Evolutionary conservation across 2,113 vertebrate genomes (phyloP), one percentile per base, ranked within the genome.

Genomic region (Gadus chalcogrammus): DNA sequence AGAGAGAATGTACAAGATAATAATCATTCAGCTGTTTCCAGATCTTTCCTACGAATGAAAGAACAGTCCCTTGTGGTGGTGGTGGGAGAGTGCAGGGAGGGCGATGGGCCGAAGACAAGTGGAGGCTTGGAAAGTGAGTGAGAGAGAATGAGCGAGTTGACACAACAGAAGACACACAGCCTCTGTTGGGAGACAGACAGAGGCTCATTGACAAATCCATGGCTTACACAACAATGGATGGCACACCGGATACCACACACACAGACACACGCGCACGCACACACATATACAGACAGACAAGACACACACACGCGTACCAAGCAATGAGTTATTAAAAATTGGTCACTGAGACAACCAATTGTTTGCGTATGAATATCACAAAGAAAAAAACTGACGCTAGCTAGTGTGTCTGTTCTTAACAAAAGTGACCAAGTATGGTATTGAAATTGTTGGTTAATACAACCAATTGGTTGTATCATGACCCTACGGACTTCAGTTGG

Each of bases 121-220:
- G 55, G 52, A 38, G 22, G 27, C 67, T 70, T 52, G 52, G 61
- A 75, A 75, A 71, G 72, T 77, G 78, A 82, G 17, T 12, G 67
- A 16, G 72, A 71, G 71, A 79, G 78, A 81, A 73, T 79, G 77
- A 76, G 76, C 85, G 81, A 86, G 85, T 84, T 79, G 71, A 79
- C 27, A 27, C 71, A 28, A 76, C 59, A 68, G 72, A 1, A 77
- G 78, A 88, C 83, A 86, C 81, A 81, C 28, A 42, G 53, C 75
- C 83, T 80, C 81, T 87, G 81, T 87, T 81, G 86, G 84, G 42
- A 90, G 83, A 78, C 66, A 83, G 74, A 90, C 86, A 90, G 84
- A 87, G 81, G 82, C 77, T 89, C 86, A 88, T 87, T 88, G 85
- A 90, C 68, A 75, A 87, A 82, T 81, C 77, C 72, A 76, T 73